Evolutionary conservation across 2,888 invertebrate genomes (phyloP), one percentile per base, ranked within the genome.

Genomic region (Coleophora deauratella): DNA sequence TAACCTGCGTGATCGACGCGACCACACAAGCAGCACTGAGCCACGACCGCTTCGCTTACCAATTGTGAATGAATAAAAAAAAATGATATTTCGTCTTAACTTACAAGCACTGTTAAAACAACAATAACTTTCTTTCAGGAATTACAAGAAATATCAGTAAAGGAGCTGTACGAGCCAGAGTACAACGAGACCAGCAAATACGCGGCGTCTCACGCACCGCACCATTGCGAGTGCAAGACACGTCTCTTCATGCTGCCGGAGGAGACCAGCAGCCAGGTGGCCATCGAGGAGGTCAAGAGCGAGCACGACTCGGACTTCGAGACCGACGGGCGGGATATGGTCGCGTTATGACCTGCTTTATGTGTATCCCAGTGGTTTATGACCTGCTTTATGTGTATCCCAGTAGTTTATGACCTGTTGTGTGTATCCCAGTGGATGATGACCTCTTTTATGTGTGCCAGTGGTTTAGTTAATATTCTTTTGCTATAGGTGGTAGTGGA

Each of bases 251-350:
- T 66, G 1, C 65, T 84, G 13, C 53, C 66, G 1, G 82, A 84
- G 46, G 81, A 82, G 54, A 79, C 78, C 30, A 66, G 51, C 47
- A 80, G 80, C 50, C 73, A 81, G 49, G 45, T 80, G 34, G 73
- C 68, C 28, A 66, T 74, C 14, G 77, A 75, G 33, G 76, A 77
- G 36, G 45, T 62, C 30, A 59, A 58, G 42, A 54, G 55, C 48
- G 70, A 70, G 11, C 41, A 42, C 12, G 57, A 47, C 27, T 57
- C 57, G 7, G 61, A 63, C n/a, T 54, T 50, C 38, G 59, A 61
- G 30, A 44, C 41, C 33, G 50, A 55, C 31, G 52, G 49, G 40
- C 55, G 49, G 21, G 43, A 63, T 33, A 50, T 56, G 11, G 36
- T 54, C 10, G 38, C 51, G 15, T 49, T 57, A 40, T 67, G 50